Base-by-base conservation (phyloP, 2,888 invertebrate species). In the Diadromus collaris region DNA sequence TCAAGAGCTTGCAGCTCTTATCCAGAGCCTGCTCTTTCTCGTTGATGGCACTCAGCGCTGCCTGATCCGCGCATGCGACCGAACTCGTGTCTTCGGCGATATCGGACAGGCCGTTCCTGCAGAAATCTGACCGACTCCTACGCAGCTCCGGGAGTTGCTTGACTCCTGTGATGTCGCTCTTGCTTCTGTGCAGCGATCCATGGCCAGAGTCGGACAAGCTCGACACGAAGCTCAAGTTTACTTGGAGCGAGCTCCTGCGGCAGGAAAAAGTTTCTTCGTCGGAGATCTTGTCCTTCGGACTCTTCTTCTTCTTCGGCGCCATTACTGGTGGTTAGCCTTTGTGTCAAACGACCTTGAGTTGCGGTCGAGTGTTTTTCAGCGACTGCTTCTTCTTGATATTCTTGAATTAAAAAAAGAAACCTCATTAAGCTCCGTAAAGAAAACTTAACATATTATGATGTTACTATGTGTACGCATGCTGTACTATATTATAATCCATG, bases 221-320 rank as follows among this genome's bases (percentile, higher is more conserved):
- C 0, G 87, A 83, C 2, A 61, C 69, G 51, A 74, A 88, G 79
- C 89, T 89, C 63, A 89, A 81, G 81, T 90, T 89, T 1, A 89
- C 89, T 78, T 72, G 81, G 54, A 89, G 51, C 1, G 89, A 89
- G 69, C 85, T 88, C 46, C 85, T 81, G 29, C 84, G 85, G 74
- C n/a, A 29, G 2, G 60, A 24, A 9, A 68, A 7, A 32, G 46
- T 63, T 51, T 80, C 41, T 29, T 76, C 56, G 7, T 27, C 32
- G 10, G 29, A 7, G 19, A 32, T 32, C 58, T 27, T 58, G 16
- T 51, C 16, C 4, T 19, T 51, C 1, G 56, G 19, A 32, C 21
- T 61, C 21, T 69, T 76, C 27, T 41, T 58, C 34, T 34, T 58
- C 1, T 46, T 48, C 1, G 58, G 60, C 21, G 72, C 46, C 79